Base-by-base conservation (phyloP, 2,113 vertebrate species). In the Archocentrus centrarchus region DNA sequence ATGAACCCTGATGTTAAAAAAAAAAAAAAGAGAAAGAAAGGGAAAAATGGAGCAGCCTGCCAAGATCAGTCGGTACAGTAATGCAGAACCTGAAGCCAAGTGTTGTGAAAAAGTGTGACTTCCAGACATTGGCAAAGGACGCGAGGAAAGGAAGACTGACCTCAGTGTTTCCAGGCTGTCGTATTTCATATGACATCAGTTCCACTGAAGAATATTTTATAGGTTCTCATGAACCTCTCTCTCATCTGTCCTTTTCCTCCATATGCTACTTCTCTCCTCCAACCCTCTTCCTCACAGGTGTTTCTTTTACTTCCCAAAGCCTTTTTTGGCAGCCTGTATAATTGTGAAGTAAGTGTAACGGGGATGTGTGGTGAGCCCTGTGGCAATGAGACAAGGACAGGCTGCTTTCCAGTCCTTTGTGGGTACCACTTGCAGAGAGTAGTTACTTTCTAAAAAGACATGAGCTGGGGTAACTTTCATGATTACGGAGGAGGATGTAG, bases 131-230 rank as follows among this genome's bases (percentile, higher is more conserved):
- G 93, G 81, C 81, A 55, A 59, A 66, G 64, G 68, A 85, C 14
- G 2, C 32, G 10, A 63, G 75, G 70, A 76, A 84, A 81, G 17
- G 3, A 70, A 79, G 30, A 50, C 90, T 91, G 93, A 92, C 79
- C 84, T 91, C 82, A 90, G 35, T 27, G 85, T 89, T 91, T 89
- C 90, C 87, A 84, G 47, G 63, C 37, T 4, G 57, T 61, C 20
- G 11, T 68, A 59, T 82, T 91, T 89, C 81, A 80, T 84, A 91
- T 86, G 89, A 88, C 86, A 88, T 90, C 89, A 89, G 60, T 68
- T 53, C 24, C 58, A n/a, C 66, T 27, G 7, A 75, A 20, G 76
- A 66, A 73, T 60, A 27, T 55, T 89, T 80, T 3, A 14, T 2
- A 77, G 32, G 32, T 17, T 84, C 83, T 75, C 82, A 78, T 59